Evolutionary conservation across 2,113 vertebrate species (phyloP).

Genomic region (Alexandromys fortis): DNA sequence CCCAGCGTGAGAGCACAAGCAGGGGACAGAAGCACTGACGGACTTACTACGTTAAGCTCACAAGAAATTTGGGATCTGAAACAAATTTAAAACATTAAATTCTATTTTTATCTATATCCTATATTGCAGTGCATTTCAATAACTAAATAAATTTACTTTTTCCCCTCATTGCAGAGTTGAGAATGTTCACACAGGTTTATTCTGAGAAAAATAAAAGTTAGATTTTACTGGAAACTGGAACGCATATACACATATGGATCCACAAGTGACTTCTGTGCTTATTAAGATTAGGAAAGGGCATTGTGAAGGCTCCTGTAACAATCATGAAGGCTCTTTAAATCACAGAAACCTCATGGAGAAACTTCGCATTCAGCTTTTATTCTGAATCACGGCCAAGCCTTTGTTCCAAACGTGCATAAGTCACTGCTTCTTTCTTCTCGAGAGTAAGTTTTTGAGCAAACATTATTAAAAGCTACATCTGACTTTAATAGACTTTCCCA

Average conservation of each 20-base stretch:
- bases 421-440: background rate
- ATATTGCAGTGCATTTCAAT: background rate
- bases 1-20: background rate
- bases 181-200: background rate
- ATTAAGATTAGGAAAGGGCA: constrained; percentile 15
- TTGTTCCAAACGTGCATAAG: constrained; percentile 65
- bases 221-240: constrained; percentile 48
- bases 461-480: constrained; percentile 78
- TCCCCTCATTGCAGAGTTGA: background rate
- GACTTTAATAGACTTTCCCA: constrained; percentile 80
- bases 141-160: constrained; percentile 20
- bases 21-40: background rate
- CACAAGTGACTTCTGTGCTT: constrained; percentile 29
- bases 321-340: background rate
- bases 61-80: constrained; percentile 24
- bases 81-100: constrained; percentile 3
- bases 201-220: background rate
- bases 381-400: constrained; percentile 42
- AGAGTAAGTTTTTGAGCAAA: constrained; percentile 67
- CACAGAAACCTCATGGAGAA: background rate
- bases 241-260: background rate
- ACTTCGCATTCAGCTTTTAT: constrained; percentile 38
- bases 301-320: background rate
- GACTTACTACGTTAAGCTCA: background rate
- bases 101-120: constrained; percentile 47